Evolutionary conservation across 1,140 invertebrate genomes (phyloP), one percentile per base, ranked within the genome.

Genomic region (Rhynchophorus ferrugineus): DNA sequence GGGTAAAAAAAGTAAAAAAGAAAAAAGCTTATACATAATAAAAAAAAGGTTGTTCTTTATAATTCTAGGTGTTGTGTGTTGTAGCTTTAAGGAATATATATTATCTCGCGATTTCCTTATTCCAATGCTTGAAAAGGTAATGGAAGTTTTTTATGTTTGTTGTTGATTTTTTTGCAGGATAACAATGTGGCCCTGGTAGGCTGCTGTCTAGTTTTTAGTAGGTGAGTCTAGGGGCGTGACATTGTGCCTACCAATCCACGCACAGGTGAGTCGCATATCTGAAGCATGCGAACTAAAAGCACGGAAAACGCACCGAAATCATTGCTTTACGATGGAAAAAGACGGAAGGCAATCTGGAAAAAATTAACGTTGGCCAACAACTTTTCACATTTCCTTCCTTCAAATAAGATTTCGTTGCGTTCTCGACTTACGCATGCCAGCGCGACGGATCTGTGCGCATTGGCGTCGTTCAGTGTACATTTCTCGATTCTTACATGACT

Each of bases 11-110:
- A 38, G 24, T 44, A 45, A 42, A 29, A 44, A 44, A 22, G 45
- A 21, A 21, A 20, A 21, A 21, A 42, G 19, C 17, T 22, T 19
- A 21, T 29, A 46, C 29, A 34, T 17, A 9, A 14, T 13, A 16
- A 13, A 21, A 14, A 57, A 61, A 55, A 48, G 57, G 60, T 63
- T 66, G 64, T 65, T 62, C 62, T 65, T 68, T 68, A 65, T 65
- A 64, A 60, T 65, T 66, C 64, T 66, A 58, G 58, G 54, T 68
- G 64, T 68, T 63, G 60, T 66, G 61, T 68, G 64, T 66, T 50
- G 39, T 19, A 29, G 9, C 22, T 50, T 33, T 43, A 19, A 21
- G 18, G 11, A 19, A 14, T 9, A n/a, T n/a, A n/a, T n/a, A n/a
- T n/a, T n/a, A n/a, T n/a, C n/a, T 48, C 11, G 21, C 18, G 14